Base-by-base conservation (phyloP, 2,113 vertebrate genomes). In the Mobula hypostoma region DNA sequence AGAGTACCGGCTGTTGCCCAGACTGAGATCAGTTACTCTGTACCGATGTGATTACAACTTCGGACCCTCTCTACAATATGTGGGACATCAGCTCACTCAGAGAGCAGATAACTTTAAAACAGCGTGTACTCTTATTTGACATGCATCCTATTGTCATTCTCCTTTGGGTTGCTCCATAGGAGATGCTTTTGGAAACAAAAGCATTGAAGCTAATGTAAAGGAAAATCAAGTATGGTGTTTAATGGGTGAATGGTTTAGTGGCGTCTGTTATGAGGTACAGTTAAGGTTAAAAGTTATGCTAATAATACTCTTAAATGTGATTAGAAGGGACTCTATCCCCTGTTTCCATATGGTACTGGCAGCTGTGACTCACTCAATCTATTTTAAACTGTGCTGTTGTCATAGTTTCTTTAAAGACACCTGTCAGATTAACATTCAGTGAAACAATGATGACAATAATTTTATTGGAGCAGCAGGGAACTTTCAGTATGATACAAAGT, bases 351-450 rank as follows among this genome's bases (percentile, higher is more conserved):
- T 90, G 85, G 85, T 90, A 61, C 61, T 32, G 85, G n/a, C 61
- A 90, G 27, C 27, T 66, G 32, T 90, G 85, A 63, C n/a, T 90
- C 85, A 88, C 63, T 90, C 85, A 32, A 32, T 32, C 85, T 90
- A 66, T 90, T 90, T 90, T 32, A 90, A 90, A 66, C 85, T 90
- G 85, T 68, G 66, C 85, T 90, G 85, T 90, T 90, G 61, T 90
- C 85, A 90, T 90, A 63, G 61, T 90, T 90, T 32, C 85, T 88
- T 63, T 66, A 66, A 88, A 88, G 58, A 88, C 27, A 61, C 27
- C 85, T 88, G 85, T 88, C 85, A 90, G n/a, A 90, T 61, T 66
- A 68, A 90, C 85, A 17, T 90, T 90, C 85, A 90, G 61, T 29
- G 40, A 90, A 66, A 90, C 85, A 90, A 90, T 90, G 85, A 66